Evolutionary conservation across 2,113 vertebrate genomes (phyloP), one percentile per base, ranked within the genome.

Genomic region (Brachypodius melanocephalos): DNA sequence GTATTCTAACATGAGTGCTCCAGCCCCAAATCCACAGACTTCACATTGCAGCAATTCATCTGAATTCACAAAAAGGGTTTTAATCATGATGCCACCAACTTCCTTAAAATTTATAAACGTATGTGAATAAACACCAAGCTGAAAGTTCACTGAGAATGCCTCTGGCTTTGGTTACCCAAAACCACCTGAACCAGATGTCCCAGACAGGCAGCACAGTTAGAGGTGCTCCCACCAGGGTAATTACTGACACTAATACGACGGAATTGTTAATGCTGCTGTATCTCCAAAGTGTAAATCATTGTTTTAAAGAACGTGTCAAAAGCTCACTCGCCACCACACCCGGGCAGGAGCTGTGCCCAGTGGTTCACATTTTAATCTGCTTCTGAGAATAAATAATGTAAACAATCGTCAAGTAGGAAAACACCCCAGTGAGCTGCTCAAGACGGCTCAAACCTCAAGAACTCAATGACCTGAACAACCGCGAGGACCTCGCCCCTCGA

Each of bases 401-500:
- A 78, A 71, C 10, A 40, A 34, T 28, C 6, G 1, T 8, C 22
- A 45, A 54, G 24, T 1, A 38, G 51, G 34, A 42, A 75, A 75
- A 85, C 51, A 48, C 16, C 4, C 3, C 6, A n/a, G 34, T 8
- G 42, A 45, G 12, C 26, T 29, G 55, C 66, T 63, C 40, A 6
- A 6, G 16, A n/a, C 5, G 57, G 24, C 57, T 78, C 57, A 49
- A 1, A 34, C 11, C 57, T 20, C 40, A 21, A 19, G 8, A 20
- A 48, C 9, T 51, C 32, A 32, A 17, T 8, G 7, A 42, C 7
- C 26, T 32, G 52, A 76, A 51, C 17, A 36, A 32, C 12, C 0
- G 5, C 2, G 9, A 24, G 11, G 17, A 31, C 10, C 5, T 25
- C 1, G 5, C 2, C 2, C 25, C 9, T 21, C 7, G n/a, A 20